Evolutionary conservation across 1,140 invertebrate genomes (phyloP), one percentile per base, ranked within the genome.

Genomic region (Steinernema khuongi): DNA sequence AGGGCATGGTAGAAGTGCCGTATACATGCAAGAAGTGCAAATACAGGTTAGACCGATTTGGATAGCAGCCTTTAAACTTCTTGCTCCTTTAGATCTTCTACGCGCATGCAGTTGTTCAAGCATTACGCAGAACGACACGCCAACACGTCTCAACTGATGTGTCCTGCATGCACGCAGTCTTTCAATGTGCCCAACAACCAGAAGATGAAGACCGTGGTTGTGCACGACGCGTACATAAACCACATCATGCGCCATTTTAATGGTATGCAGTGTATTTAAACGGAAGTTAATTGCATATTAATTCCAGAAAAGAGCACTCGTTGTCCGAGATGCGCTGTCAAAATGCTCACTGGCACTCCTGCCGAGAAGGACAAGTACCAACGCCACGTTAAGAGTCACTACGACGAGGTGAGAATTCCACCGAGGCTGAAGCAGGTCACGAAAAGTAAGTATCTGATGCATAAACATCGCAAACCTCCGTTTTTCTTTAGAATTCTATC

Each of bases 11-110:
- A 7, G 50, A 60, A 26, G 22, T 26, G 11, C 50, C 50, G 22
- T 60, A 60, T 22, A 22, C 50, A n/a, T 60, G 50, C 19, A 60
- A 60, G 50, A 60, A 60, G 19, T 60, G 50, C 50, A 60, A 60
- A 60, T 60, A 60, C 50, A 60, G 50, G 50, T 22, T 7, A 60
- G 50, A 60, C 50, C 22, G 14, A 4, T 4, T 60, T 60, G 14
- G 4, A 22, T 17, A 22, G 14, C 14, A 60, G 2, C 2, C 26
- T 60, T 22, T 14, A 2, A 14, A 26, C 19, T 60, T 11, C 26
- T 60, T 14, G 36, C n/a, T 41, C 14, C 26, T 60, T 60, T 26
- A 60, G 50, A 60, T 7, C 7, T 7, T 60, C 50, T 7, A 60
- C 50, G 7, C 50, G 50, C 11, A 60, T 26, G 50, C 50, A 60